phyloP scores from a whole-genome alignment of 2,888 invertebrate genomes.

The Leucoptera coffeella region DNA sequence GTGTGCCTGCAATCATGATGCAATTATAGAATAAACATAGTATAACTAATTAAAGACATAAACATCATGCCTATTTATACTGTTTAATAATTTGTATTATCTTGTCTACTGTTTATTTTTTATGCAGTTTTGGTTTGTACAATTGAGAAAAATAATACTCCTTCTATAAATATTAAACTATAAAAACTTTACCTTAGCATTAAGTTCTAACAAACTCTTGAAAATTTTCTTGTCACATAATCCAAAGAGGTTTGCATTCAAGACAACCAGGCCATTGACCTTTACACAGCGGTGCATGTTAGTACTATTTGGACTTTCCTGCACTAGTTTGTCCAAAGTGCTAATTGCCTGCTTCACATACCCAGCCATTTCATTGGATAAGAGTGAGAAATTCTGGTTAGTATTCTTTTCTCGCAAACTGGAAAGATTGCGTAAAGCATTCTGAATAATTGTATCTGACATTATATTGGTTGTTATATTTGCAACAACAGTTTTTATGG shows the following conservation, averaged over 20 bases:
- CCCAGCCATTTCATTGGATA: conserved; percentile 57
- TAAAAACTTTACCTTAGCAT: conserved; percentile 57
- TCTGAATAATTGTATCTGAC: conserved; percentile 64
- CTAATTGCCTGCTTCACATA: conserved; percentile 58
- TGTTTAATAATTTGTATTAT: no score
- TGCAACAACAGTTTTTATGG: conserved; percentile 64
- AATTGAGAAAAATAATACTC: no score
- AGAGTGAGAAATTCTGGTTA: conserved; percentile 31
- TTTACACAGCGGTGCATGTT: conserved; percentile 58
- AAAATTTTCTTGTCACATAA: conserved; percentile 70
- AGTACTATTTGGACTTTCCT: conserved; percentile 43
- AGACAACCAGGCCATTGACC: conserved; percentile 61
- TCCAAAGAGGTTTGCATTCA: conserved; percentile 68
- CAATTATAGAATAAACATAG: not conserved
- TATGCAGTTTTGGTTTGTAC: no score
- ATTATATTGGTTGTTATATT: conserved; percentile 63
- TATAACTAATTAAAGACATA: no score
- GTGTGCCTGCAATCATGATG: conserved; percentile 65
- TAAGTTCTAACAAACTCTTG: conserved; percentile 66
- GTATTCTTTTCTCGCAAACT: conserved; percentile 32
- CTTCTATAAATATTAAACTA: not conserved
- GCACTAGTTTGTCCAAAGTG: conserved; percentile 54
- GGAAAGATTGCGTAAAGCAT: conserved; percentile 33
- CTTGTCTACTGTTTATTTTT: no score
- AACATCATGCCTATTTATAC: no score